phyloP scores from a whole-genome alignment of 2,888 invertebrate genomes.

The Podabrus alpinus region DNA sequence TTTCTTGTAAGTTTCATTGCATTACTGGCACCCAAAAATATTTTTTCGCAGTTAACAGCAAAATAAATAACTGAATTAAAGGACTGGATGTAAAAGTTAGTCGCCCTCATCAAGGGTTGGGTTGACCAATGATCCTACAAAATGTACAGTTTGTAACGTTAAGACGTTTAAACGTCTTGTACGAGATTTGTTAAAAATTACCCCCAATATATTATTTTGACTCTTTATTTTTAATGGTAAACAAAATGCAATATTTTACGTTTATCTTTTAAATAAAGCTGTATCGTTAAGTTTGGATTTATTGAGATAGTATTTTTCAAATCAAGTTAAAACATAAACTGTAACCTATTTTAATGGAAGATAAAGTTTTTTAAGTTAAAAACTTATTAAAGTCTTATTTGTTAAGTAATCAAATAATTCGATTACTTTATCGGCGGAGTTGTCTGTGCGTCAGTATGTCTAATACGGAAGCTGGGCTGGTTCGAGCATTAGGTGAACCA shows the following conservation, averaged over 20 bases:
- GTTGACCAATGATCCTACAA: too few species aligned
- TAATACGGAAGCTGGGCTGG: not conserved
- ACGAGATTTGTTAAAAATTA: too few species aligned
- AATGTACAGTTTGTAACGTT: too few species aligned
- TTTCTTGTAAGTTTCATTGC: too few species aligned
- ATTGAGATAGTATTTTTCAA: not conserved
- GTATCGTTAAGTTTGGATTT: not conserved
- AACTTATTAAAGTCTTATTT: not conserved
- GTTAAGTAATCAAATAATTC: not conserved
- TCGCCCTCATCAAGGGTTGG: too few species aligned
- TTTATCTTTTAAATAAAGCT: not conserved
- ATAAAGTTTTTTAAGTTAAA: not conserved
- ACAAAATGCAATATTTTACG: not conserved
- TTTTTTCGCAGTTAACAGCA: too few species aligned
- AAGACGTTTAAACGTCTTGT: too few species aligned
- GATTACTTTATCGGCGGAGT: not conserved
- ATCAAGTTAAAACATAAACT: not conserved
- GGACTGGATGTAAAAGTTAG: too few species aligned
- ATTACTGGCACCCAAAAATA: too few species aligned
- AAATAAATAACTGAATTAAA: too few species aligned
- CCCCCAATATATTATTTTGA: too few species aligned
- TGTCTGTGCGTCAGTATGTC: not conserved
- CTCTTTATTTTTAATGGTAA: not conserved
- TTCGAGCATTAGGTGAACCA: not conserved
- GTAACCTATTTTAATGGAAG: too few species aligned